phyloP scores from a whole-genome alignment of 2,888 invertebrate genomes.

The Temnothorax rugatulus region DNA sequence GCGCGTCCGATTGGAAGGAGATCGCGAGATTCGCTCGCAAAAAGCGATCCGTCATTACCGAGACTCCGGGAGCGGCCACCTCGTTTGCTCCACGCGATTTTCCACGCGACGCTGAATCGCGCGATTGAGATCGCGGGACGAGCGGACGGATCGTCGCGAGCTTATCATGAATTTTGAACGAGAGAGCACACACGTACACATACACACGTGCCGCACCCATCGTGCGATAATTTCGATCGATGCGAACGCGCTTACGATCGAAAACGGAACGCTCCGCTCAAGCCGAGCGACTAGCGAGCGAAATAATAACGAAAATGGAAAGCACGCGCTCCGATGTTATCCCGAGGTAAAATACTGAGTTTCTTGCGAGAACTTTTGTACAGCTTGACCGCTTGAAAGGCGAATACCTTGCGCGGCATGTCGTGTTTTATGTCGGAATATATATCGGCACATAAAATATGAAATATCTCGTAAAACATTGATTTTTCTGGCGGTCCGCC shows the following conservation, averaged over 20 bases:
- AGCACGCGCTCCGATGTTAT: neutral
- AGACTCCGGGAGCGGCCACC: neutral
- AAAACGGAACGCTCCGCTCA: neutral
- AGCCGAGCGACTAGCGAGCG: neutral
- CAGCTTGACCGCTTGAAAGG: neutral
- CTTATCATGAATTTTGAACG: constrained; percentile 35
- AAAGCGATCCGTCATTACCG: constrained; percentile 30
- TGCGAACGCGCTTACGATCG: constrained; percentile 1
- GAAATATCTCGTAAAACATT: neutral
- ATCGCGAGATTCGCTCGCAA: neutral
- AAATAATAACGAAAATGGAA: constrained; percentile 2
- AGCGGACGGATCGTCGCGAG: neutral
- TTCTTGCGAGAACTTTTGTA: constrained; percentile 10
- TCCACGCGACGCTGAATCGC: neutral
- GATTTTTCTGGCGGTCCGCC: neutral
- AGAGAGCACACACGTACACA: neutral
- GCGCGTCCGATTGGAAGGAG: neutral
- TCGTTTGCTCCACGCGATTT: neutral
- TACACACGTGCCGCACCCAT: constrained; percentile 28
- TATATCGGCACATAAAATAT: neutral
- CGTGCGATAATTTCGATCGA: constrained; percentile 46
- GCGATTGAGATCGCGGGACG: neutral
- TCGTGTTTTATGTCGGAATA: neutral
- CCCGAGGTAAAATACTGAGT: neutral
- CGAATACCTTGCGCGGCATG: neutral